Evolutionary conservation across 2,888 invertebrate species (phyloP).

Genomic region (Platypus cylindrus): DNA sequence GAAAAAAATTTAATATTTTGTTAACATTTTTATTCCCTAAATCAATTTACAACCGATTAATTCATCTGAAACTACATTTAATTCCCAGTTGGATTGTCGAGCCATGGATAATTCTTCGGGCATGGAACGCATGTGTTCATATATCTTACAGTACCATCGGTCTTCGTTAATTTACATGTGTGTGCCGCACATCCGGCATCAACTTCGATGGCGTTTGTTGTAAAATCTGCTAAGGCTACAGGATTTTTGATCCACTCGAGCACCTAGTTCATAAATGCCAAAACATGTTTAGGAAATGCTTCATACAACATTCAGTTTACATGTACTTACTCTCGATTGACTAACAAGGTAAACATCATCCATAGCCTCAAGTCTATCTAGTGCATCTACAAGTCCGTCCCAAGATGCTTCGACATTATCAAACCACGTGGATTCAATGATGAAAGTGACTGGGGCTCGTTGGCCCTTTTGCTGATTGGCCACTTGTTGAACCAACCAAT

Average conservation of each 20-base stretch:
- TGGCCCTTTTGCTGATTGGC: conserved; percentile 31
- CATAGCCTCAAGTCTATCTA: conserved; percentile 26
- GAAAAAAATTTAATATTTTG: too few species aligned
- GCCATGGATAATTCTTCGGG: conserved; percentile 36
- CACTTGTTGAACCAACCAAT: conserved; percentile 37
- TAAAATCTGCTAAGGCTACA: conserved; percentile 22
- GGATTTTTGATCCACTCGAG: conserved; percentile 36
- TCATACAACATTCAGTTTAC: neutral
- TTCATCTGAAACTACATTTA: too few species aligned
- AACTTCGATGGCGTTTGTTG: conserved; percentile 16
- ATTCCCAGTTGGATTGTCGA: conserved; percentile 33
- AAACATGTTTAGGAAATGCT: neutral
- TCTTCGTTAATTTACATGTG: conserved; percentile 23
- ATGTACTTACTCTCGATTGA: conserved; percentile 24
- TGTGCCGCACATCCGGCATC: conserved; percentile 17
- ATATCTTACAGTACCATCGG: conserved; percentile 23
- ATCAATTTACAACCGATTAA: too few species aligned
- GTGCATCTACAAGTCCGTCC: conserved; percentile 26
- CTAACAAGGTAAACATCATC: conserved; percentile 35
- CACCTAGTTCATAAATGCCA: conserved; percentile 17
- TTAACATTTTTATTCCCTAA: too few species aligned
- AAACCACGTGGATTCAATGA: conserved; percentile 40
- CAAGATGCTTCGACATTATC: conserved; percentile 22
- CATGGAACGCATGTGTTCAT: conserved; percentile 35
- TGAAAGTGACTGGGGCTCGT: conserved; percentile 38